These are phyloP conservation scores for Agrypnus murinus DNA, from an alignment of 2,888 invertebrate genomes.

Conservation along the genomic window DNA sequence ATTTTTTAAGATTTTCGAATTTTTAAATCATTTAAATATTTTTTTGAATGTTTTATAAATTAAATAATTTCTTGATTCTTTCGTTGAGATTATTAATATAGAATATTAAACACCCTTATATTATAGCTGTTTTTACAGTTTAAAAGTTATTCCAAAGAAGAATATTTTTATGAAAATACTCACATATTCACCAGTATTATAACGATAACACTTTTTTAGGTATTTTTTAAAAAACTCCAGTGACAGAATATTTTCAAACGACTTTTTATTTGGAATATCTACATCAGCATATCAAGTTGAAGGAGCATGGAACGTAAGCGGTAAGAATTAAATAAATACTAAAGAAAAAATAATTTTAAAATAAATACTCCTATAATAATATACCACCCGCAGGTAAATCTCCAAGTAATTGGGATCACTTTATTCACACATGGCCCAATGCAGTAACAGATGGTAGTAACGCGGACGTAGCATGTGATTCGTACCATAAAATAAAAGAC, in stretches of 20 bases:
- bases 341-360: neutral
- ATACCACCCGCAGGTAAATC: conserved; percentile 72
- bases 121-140: too few relatives aligned
- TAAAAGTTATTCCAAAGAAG: too few relatives aligned
- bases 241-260: conserved; percentile 63
- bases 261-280: conserved; percentile 65
- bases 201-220: too few relatives aligned
- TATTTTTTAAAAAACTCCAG: too few relatives aligned
- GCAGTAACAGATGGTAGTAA: conserved; percentile 73
- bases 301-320: conserved; percentile 67
- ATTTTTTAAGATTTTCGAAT: too few relatives aligned
- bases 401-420: conserved; percentile 80
- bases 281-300: conserved; percentile 68
- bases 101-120: too few relatives aligned
- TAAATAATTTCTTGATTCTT: too few relatives aligned
- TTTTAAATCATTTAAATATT: too few relatives aligned
- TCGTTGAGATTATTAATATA: too few relatives aligned
- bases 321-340: conserved; percentile 51
- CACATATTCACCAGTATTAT: too few relatives aligned
- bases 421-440: conserved; percentile 73
- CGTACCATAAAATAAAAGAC: conserved; percentile 77
- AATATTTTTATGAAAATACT: too few relatives aligned
- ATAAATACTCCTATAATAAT: neutral
- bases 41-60: too few relatives aligned
- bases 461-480: conserved; percentile 79